Evolutionary conservation across 2,888 invertebrate species (phyloP).

Genomic region (Cosmia trapezina): DNA sequence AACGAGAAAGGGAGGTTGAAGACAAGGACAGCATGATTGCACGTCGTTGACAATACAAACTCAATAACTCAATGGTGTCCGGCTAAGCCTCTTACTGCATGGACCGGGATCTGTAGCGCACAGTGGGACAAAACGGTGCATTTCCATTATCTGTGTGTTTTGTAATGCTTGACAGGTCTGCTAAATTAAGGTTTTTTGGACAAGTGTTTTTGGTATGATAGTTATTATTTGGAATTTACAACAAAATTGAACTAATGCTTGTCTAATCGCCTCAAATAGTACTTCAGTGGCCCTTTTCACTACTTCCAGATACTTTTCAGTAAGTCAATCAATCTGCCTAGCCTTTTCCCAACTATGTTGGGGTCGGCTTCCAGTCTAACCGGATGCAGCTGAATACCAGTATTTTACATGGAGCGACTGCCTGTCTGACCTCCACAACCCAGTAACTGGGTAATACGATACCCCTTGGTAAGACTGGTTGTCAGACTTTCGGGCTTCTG

Average conservation of each 20-base stretch:
- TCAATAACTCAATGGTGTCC: constrained; percentile 69
- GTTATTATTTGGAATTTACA: not conserved
- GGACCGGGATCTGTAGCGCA: constrained; percentile 51
- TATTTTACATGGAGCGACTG: too few species aligned
- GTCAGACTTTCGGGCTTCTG: too few species aligned
- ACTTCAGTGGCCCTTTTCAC: not conserved
- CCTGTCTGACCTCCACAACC: too few species aligned
- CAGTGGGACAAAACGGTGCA: constrained; percentile 19
- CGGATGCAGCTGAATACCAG: too few species aligned
- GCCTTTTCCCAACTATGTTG: too few species aligned
- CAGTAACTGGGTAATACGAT: too few species aligned
- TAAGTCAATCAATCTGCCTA: too few species aligned
- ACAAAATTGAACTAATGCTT: not conserved
- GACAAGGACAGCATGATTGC: constrained; percentile 39
- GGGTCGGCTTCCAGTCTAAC: too few species aligned
- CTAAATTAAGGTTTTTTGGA: not conserved
- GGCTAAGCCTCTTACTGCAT: constrained; percentile 68
- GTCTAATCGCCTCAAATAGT: not conserved
- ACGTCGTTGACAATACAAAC: constrained; percentile 65
- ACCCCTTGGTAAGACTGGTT: too few species aligned
- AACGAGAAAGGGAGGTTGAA: constrained; percentile 2
- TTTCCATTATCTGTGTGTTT: not conserved
- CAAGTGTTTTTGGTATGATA: not conserved
- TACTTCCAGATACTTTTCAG: not conserved
- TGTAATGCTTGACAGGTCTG: not conserved